Base-by-base conservation (phyloP, 23 tunicate species). In the Botrylloides violaceus region DNA sequence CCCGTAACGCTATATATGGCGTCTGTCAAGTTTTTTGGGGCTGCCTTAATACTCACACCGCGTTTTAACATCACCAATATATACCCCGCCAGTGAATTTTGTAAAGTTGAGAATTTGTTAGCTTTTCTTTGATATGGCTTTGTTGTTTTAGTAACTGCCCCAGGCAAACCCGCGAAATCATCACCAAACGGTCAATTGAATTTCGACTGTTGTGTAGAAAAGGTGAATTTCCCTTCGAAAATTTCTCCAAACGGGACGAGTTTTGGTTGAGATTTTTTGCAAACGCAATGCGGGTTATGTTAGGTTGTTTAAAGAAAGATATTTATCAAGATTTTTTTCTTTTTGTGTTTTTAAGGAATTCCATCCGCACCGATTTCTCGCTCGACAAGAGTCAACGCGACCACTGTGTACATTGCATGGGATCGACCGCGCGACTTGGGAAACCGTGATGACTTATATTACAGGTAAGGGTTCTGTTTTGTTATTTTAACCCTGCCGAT, bases 381-480 rank as follows among this genome's bases (percentile, higher is more conserved):
- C 24, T 22, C 74, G 26, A 26, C 25, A 6, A 36, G 28, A 68
- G 58, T 32, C 12, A 86, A 78, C 37, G 64, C 85, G 0, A 86
- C 84, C 34, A 75, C 65, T 65, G 94, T 56, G 2, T 24, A 24
- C 1, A 24, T 86, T 15, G 59, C 43, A 15, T 86, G 94, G 94
- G 18, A 32, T n/a, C 29, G 34, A 7, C 85, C 94, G n/a, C 15
- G 20, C 31, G 78, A 80, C 21, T 72, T 36, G 34, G 94, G 94
- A 25, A 79, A 79, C 31, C 55, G 85, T 32, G 58, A 36, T 21
- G 85, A 80, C 43, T 15, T 79, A 20, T 86, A 80, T 65, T 86
- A 79, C 81, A 80, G 73, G 94, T 86, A 65, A 23, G 12, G 18
- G 43, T 65, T 9, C 18, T 7, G 22, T 26, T 21, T 65, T 65